Evolutionary conservation across 2,113 vertebrate species (phyloP).

Genomic region (Silurus meridionalis): DNA sequence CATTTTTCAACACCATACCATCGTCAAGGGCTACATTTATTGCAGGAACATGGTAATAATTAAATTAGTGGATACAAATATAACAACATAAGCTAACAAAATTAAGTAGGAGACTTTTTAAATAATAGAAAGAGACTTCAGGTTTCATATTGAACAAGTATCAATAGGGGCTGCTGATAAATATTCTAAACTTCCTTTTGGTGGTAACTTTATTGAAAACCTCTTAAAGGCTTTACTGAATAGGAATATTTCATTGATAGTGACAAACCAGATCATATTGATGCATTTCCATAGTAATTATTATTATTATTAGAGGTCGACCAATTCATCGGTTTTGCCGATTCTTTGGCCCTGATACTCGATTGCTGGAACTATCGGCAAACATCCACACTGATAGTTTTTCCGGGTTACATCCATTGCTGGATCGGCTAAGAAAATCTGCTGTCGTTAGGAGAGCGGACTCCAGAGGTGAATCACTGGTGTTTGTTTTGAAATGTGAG

Average conservation of each 20-base stretch:
- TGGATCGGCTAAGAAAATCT: too few relatives aligned
- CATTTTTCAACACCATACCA: neutral
- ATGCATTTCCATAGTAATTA: neutral
- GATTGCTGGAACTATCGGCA: too few relatives aligned
- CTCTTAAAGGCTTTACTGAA: neutral
- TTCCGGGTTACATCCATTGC: too few relatives aligned
- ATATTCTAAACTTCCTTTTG: neutral
- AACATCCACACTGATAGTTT: too few relatives aligned
- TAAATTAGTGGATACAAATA: neutral
- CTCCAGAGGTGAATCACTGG: too few relatives aligned
- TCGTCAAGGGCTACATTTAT: neutral
- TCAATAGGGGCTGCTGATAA: neutral
- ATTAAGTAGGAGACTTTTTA: neutral
- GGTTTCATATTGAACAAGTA: neutral
- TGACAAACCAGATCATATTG: neutral
- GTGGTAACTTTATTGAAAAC: neutral
- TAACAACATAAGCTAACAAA: neutral
- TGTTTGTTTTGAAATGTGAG: too few relatives aligned
- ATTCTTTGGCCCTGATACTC: too few relatives aligned
- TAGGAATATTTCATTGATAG: neutral
- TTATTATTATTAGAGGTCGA: neutral
- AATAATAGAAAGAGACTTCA: neutral
- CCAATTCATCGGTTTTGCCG: too few relatives aligned
- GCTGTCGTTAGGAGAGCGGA: too few relatives aligned
- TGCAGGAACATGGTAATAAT: neutral